Evolutionary conservation across 2,888 invertebrate genomes (phyloP).

Genomic region (Merodon equestris): DNA sequence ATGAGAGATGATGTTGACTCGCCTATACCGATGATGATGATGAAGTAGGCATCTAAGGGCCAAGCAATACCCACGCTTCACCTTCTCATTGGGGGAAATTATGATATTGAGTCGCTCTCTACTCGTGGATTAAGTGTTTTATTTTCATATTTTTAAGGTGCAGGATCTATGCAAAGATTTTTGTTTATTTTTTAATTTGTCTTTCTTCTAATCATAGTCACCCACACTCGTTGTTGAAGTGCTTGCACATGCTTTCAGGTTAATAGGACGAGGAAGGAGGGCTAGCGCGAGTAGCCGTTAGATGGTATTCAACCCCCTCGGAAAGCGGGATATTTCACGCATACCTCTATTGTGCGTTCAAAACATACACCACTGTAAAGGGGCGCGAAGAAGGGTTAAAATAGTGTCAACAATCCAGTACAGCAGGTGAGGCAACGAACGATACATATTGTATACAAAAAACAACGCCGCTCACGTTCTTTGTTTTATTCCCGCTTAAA

Average conservation of each 20-base stretch:
- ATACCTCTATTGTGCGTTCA: constrained; percentile 30
- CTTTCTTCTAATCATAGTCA: constrained; percentile 19
- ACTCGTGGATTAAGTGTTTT: constrained; percentile 52
- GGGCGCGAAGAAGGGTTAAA: constrained; percentile 55
- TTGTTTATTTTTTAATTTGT: constrained; percentile 3
- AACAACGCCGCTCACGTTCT: too few species aligned
- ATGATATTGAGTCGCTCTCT: too few species aligned
- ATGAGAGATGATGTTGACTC: neutral
- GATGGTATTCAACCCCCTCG: constrained; percentile 37
- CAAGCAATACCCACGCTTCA: neutral
- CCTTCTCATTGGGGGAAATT: constrained; percentile 14
- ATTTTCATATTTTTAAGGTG: constrained; percentile 40
- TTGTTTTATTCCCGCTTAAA: neutral
- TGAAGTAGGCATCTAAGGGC: constrained; percentile 41
- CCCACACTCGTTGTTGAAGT: constrained; percentile 13
- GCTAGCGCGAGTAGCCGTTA: constrained; percentile 39
- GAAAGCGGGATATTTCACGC: constrained; percentile 23
- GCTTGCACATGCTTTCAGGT: constrained; percentile 42
- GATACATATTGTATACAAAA: too few species aligned
- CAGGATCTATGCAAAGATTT: constrained; percentile 43
- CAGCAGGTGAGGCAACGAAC: constrained; percentile 42
- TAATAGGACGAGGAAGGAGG: constrained; percentile 24
- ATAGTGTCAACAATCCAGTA: constrained; percentile 52
- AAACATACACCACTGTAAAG: constrained; percentile 3
- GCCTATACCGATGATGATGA: constrained; percentile 29